Base-by-base conservation (phyloP, 2,113 vertebrate genomes). In the Zootoca vivipara region DNA sequence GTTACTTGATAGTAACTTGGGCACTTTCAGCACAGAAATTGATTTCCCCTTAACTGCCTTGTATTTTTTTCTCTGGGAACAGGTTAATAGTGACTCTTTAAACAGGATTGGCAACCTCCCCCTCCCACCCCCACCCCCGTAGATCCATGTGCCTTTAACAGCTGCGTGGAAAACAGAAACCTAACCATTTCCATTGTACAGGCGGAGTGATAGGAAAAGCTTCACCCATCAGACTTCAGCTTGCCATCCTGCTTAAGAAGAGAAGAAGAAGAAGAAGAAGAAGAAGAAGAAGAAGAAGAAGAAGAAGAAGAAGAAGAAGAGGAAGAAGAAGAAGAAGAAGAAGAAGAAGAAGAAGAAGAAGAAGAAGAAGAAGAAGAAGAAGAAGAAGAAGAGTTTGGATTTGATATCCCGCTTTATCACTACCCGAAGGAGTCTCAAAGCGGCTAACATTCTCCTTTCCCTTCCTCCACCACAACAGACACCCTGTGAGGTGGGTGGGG, bases 81-180 rank as follows among this genome's bases (percentile, higher is more conserved):
- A 67, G 65, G 28, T 67, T 67, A 24, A 28, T 69, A 13, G 28
- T 26, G 65, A 24, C 46, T 52, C 46, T 52, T 52, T 52, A 12
- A 52, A 78, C 1, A 40, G 24, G 56, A 56, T 42, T 85, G 73
- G 4, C 56, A 85, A 40, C 84, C 62, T 20, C 30, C 28, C 16
- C n/a, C n/a, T n/a, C n/a, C n/a, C n/a, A n/a, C n/a, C 30, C 1
- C 3, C 35, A 15, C 20, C 2, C 16, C 20, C 0, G 9, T 15
- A 80, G n/a, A 35, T 13, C 70, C 15, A 1, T 26, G 28, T 28
- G 3, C 9, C 18, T 74, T 65, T 64, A 65, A 87, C 30, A 83
- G 20, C 20, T 74, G 20, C 6, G 16, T 64, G 35, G 38, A 26
- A 33, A 33, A 62, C 3, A 30, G 38, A 70, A 30, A 52, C 16